These are phyloP conservation scores for Acleris laterana DNA, from an alignment of 2,888 invertebrate species.

Conservation along the genomic window DNA sequence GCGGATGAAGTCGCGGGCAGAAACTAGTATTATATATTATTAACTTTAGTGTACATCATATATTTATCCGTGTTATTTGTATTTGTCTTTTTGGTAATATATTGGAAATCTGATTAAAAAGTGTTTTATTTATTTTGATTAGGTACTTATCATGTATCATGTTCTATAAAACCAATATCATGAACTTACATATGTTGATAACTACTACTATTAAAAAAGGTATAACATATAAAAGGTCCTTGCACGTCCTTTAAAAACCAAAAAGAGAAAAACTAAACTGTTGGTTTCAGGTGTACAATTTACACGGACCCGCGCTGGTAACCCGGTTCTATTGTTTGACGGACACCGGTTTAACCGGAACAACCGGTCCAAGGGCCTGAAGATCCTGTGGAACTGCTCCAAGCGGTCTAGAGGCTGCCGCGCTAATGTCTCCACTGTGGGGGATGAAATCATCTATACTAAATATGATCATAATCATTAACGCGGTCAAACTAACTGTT, in stretches of 20 bases:
- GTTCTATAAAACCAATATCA: too few relatives aligned
- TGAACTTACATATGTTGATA: too few relatives aligned
- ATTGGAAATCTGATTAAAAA: background rate
- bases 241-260: too few relatives aligned
- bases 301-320: conserved; percentile 49
- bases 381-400: conserved; percentile 58
- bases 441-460: conserved; percentile 43
- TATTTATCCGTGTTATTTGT: too few relatives aligned
- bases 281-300: conserved; percentile 36
- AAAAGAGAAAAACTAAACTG: background rate
- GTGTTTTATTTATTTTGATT: background rate
- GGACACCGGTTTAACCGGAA: conserved; percentile 54
- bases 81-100: too few relatives aligned
- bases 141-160: too few relatives aligned
- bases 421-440: conserved; percentile 46
- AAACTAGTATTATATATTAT: too few relatives aligned
- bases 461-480: conserved; percentile 44
- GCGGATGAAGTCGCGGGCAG: too few relatives aligned
- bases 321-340: conserved; percentile 50
- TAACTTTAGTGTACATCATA: too few relatives aligned
- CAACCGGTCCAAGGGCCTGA: conserved; percentile 49
- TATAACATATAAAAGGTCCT: too few relatives aligned
- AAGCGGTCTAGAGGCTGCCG: conserved; percentile 45
- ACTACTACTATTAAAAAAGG: too few relatives aligned
- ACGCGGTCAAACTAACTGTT: background rate